Conservation (phyloP, 2,888 invertebrate genomes). For the Bruchidius siliquastri region DNA sequence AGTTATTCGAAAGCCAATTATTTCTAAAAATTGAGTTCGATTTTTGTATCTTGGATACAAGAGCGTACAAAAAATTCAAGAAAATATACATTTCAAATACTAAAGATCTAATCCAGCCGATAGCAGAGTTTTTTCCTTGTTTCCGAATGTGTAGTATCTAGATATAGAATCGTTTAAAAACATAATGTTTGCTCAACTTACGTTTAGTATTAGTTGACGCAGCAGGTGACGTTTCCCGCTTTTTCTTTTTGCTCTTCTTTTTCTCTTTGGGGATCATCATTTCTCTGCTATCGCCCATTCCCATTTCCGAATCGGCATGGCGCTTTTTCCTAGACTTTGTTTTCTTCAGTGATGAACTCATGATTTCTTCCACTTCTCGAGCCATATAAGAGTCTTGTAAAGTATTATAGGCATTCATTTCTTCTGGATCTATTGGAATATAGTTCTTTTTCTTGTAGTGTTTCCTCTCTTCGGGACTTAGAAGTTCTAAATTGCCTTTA, state of each 20-base stretch:
- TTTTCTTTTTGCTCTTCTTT: constrained; percentile 45
- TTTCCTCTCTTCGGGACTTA: constrained; percentile 46
- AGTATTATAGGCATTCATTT: constrained; percentile 44
- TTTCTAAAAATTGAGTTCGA: too few relatives aligned
- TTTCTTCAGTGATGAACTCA: constrained; percentile 38
- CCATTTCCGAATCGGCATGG: constrained; percentile 32
- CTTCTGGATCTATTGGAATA: constrained; percentile 42
- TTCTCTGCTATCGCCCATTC: constrained; percentile 45
- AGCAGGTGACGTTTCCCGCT: constrained; percentile 35
- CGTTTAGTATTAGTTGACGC: constrained; percentile 33
- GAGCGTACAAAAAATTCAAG: too few relatives aligned
- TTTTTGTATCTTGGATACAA: too few relatives aligned
- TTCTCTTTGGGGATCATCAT: constrained; percentile 49
- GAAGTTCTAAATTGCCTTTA: constrained; percentile 41
- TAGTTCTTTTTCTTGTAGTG: constrained; percentile 44
- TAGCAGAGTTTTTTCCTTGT: too few relatives aligned
- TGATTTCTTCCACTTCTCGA: constrained; percentile 40
- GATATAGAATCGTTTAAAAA: too few relatives aligned
- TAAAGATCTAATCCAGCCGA: too few relatives aligned
- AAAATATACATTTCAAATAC: too few relatives aligned
- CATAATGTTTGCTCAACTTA: constrained; percentile 23
- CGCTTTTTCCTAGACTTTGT: constrained; percentile 40
- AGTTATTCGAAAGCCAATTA: too few relatives aligned
- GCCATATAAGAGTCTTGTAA: constrained; percentile 41
- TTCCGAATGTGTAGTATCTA: too few relatives aligned